Evolutionary conservation across 2,888 invertebrate species (phyloP).

Genomic region (Lycocerus yunnanus): DNA sequence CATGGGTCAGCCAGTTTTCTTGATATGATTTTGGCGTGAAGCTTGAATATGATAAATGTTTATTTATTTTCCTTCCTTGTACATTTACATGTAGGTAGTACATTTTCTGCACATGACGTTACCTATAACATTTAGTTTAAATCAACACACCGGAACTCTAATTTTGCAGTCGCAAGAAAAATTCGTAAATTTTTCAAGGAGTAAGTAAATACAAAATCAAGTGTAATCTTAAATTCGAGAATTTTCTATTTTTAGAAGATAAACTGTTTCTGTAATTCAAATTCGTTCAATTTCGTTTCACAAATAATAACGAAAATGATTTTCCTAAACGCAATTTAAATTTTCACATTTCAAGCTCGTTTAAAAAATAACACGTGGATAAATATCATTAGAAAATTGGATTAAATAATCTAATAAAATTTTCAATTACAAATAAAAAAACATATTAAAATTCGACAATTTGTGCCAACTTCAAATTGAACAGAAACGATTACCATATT

Average conservation of each 20-base stretch:
- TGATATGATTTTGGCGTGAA: slow-evolving; percentile 41
- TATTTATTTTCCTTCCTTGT: slow-evolving; percentile 18
- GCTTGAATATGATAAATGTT: slow-evolving; percentile 30
- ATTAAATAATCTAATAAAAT: slow-evolving; percentile 8
- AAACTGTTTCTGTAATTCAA: not conserved
- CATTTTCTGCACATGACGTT: slow-evolving; percentile 4
- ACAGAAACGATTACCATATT: slow-evolving; percentile 45
- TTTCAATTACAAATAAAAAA: slow-evolving; percentile 27
- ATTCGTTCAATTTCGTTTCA: not conserved
- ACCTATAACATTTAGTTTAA: slow-evolving; percentile 4
- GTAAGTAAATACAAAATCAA: not conserved
- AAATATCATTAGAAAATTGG: not conserved
- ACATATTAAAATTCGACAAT: slow-evolving; percentile 42
- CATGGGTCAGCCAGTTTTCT: slow-evolving; percentile 41
- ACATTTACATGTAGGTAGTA: too few species aligned
- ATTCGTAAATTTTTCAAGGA: not conserved
- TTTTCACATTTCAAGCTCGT: not conserved
- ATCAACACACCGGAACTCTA: not conserved
- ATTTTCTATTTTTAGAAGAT: not conserved
- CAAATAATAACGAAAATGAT: not conserved
- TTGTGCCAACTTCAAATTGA: slow-evolving; percentile 40
- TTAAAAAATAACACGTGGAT: not conserved
- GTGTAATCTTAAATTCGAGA: not conserved
- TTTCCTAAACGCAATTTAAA: not conserved
- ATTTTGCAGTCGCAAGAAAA: not conserved